These are phyloP conservation scores for Drosophila lini DNA, from an alignment of 1,140 invertebrate genomes.

Conservation along the genomic window DNA sequence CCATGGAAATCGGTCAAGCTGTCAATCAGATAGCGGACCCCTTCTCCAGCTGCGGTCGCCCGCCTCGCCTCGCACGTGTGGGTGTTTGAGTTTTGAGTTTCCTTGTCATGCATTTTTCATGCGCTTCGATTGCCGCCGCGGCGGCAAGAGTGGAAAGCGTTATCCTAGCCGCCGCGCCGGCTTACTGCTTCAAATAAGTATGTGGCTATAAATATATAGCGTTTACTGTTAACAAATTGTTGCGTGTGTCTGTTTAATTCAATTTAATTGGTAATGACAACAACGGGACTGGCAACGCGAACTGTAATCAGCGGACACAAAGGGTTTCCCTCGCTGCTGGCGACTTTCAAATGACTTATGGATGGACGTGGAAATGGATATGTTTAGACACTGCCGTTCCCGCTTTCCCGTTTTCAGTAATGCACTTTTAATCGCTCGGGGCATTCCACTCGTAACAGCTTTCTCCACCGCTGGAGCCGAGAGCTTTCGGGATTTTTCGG, in stretches of 20 bases:
- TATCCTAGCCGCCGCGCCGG: conserved; percentile 32
- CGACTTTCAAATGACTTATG: conserved; percentile 61
- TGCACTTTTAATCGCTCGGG: conserved; percentile 68
- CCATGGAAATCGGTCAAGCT: conserved; percentile 69
- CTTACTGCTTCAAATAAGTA: conserved; percentile 9
- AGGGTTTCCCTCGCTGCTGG: conserved; percentile 24
- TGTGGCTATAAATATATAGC: conserved; percentile 25
- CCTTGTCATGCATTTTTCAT: conserved; percentile 76
- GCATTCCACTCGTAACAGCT: conserved; percentile 14
- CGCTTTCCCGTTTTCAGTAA: conserved; percentile 24
- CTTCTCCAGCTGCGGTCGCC: conserved; percentile 28
- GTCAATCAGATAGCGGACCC: conserved; percentile 63
- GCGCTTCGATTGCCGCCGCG: conserved; percentile 38
- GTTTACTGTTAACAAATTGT: conserved; percentile 66
- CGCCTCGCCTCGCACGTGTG: conserved; percentile 17
- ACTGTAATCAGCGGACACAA: conserved; percentile 47
- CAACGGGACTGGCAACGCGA: conserved; percentile 41
- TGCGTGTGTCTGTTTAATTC: conserved; percentile 60
- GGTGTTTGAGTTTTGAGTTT: conserved; percentile 75
- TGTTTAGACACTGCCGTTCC: conserved; percentile 11
- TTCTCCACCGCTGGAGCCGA: conserved; percentile 11
- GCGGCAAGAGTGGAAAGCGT: conserved; percentile 42
- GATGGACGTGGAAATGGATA: conserved; percentile 19
- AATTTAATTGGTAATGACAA: conserved; percentile 79
- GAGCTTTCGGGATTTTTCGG: conserved; percentile 25